phyloP scores from a whole-genome alignment of 2,797 vertebrate genomes.

The Acestrorhynchus altus region DNA sequence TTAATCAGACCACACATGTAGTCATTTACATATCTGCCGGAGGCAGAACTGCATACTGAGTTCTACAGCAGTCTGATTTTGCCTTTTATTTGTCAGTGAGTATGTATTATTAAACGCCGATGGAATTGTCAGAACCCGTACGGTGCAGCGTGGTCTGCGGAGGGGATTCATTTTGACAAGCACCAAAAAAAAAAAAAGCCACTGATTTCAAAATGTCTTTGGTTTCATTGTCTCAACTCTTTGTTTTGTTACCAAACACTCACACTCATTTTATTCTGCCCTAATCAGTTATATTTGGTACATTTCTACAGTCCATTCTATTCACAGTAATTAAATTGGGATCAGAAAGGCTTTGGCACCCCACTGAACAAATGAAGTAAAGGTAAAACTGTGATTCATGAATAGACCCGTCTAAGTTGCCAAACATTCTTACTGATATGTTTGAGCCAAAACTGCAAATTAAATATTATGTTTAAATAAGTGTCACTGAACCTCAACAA shows the following conservation, averaged over 20 bases:
- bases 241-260: background rate
- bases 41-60: too few relatives aligned
- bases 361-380: conserved; percentile 57
- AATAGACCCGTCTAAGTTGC: conserved; percentile 52
- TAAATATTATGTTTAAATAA: conserved; percentile 56
- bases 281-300: background rate
- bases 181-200: too few relatives aligned
- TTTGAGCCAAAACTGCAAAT: conserved; percentile 56
- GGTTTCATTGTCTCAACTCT: background rate
- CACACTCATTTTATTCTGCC: background rate
- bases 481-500: conserved; percentile 44
- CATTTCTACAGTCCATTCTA: conserved; percentile 31
- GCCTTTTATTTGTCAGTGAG: too few relatives aligned
- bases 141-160: too few relatives aligned
- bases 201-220: too few relatives aligned
- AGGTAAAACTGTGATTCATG: conserved; percentile 58
- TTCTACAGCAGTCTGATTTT: too few relatives aligned
- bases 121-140: too few relatives aligned
- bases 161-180: too few relatives aligned
- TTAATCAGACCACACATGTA: too few relatives aligned
- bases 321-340: conserved; percentile 60
- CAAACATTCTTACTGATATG: conserved; percentile 61
- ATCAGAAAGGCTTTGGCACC: conserved; percentile 33
- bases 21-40: too few relatives aligned
- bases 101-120: too few relatives aligned